Evolutionary conservation across 2,113 vertebrate species (phyloP).

Genomic region (Ptilonorhynchus violaceus): DNA sequence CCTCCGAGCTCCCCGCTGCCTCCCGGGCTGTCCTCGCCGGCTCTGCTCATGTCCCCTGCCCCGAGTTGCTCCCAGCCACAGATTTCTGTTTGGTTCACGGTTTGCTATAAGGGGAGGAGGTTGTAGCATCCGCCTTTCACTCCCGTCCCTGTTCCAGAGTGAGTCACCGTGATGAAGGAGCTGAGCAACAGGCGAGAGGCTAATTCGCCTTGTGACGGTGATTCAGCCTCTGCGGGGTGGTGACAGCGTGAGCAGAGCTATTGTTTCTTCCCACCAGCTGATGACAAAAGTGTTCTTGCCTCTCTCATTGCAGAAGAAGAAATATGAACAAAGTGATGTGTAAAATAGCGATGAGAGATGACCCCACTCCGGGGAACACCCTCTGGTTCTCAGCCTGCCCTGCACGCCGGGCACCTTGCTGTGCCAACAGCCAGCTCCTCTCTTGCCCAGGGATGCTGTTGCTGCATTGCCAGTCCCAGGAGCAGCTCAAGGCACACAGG

Average conservation of each 20-base stretch:
- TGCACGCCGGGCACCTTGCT: neutral
- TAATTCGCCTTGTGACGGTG: constrained; percentile 2
- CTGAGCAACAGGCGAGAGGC: neutral
- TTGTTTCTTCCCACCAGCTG: constrained; percentile 9
- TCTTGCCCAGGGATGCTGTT: neutral
- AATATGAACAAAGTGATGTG: neutral
- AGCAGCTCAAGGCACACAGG: rapidly evolving
- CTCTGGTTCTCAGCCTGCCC: neutral
- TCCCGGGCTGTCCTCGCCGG: neutral
- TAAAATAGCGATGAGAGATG: neutral
- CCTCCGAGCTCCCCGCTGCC: neutral
- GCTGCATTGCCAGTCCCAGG: rapidly evolving
- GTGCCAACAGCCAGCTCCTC: neutral
- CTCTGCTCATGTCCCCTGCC: neutral
- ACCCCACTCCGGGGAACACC: neutral
- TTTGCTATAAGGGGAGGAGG: neutral
- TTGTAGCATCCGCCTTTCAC: neutral
- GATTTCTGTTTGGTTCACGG: neutral
- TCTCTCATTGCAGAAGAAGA: neutral
- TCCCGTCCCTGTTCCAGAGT: neutral
- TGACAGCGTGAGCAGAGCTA: neutral
- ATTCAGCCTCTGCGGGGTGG: constrained; percentile 26
- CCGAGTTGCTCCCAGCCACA: neutral
- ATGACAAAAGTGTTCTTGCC: neutral
- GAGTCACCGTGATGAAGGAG: neutral